Evolutionary conservation across 2,888 invertebrate species (phyloP).

Genomic region (Macaria notata): DNA sequence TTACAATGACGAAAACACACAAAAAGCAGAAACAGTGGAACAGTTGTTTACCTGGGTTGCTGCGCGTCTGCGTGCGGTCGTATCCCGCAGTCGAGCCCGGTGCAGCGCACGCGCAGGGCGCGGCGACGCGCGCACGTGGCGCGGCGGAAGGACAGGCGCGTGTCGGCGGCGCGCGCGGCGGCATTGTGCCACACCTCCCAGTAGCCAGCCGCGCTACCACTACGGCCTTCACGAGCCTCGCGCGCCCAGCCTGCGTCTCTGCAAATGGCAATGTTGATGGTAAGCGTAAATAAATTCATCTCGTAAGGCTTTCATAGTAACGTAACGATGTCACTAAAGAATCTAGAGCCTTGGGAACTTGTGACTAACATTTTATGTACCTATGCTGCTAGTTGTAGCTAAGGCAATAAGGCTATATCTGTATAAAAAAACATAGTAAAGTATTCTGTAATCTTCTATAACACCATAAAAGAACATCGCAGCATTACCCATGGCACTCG

Average conservation of each 20-base stretch:
- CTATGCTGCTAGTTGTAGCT: no score
- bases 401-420: no score
- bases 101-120: conserved; percentile 86
- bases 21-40: background rate
- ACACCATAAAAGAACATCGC: no score
- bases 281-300: no score
- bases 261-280: conserved; percentile 15
- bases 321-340: no score
- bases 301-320: no score
- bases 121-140: conserved; percentile 84
- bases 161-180: conserved; percentile 77
- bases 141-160: conserved; percentile 85
- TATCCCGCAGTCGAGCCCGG: conserved; percentile 86
- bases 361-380: no score
- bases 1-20: no score
- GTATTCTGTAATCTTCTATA: no score
- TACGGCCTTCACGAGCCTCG: conserved; percentile 70
- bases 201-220: conserved; percentile 68
- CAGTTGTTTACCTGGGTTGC: conserved; percentile 83
- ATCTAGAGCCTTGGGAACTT: no score
- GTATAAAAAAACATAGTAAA: no score
- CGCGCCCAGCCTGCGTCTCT: conserved; percentile 69
- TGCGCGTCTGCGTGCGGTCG: conserved; percentile 84
- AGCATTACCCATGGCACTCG: no score
- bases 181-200: conserved; percentile 84